Evolutionary conservation across 2,888 invertebrate species (phyloP).

Genomic region (Suillia variegata): DNA sequence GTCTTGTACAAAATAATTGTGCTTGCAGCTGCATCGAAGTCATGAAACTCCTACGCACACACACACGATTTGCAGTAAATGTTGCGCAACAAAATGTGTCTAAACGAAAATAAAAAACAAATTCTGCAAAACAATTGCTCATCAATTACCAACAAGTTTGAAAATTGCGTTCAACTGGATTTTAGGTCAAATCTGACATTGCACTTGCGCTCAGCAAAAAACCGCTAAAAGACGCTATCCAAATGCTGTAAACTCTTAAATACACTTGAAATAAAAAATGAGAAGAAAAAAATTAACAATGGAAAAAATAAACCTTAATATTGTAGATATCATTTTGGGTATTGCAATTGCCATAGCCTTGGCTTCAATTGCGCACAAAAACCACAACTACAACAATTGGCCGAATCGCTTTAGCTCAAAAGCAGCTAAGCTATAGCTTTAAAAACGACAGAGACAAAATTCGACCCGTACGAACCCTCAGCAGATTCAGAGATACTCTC

Average conservation of each 20-base stretch:
- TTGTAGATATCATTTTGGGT: not conserved
- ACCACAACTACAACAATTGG: slow-evolving; percentile 31
- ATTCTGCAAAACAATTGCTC: not conserved
- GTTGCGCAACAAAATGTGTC: too few species aligned
- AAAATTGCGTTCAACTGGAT: not conserved
- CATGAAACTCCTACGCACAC: too few species aligned
- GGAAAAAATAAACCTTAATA: not conserved
- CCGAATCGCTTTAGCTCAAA: slow-evolving; percentile 35
- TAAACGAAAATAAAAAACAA: too few species aligned
- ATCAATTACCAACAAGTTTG: slow-evolving; percentile 5
- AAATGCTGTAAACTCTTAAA: not conserved
- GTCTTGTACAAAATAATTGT: too few species aligned
- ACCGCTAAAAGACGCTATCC: not conserved
- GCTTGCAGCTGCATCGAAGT: too few species aligned
- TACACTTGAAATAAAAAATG: not conserved
- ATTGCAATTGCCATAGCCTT: slow-evolving; percentile 31
- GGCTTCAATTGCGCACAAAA: slow-evolving; percentile 41
- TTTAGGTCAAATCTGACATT: slow-evolving; percentile 16
- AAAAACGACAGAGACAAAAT: not conserved
- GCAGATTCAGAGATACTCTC: too few species aligned
- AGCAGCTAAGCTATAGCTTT: not conserved
- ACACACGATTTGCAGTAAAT: too few species aligned
- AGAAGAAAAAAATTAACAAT: not conserved
- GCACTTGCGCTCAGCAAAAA: slow-evolving; percentile 19
- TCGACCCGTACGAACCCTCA: too few species aligned